Evolutionary conservation across 2,797 vertebrate species (phyloP).

Genomic region (Atherinosoma microstoma): DNA sequence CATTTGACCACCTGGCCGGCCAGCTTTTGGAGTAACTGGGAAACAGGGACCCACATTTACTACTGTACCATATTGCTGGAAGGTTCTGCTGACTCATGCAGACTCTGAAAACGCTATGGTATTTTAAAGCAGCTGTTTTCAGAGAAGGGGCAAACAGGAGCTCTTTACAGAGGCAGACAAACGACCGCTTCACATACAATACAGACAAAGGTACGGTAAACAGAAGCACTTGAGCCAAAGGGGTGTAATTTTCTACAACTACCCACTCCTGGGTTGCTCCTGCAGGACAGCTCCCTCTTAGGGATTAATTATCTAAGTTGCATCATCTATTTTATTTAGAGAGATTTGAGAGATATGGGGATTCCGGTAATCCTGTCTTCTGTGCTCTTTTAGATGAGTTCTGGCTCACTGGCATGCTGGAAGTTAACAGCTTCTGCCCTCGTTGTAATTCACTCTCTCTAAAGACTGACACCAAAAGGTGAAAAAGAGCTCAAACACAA

Average conservation of each 20-base stretch:
- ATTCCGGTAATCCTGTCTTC: not conserved
- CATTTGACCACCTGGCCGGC: conserved; percentile 11
- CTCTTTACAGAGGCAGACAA: conserved; percentile 61
- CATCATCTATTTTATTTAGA: not conserved
- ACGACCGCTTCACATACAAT: conserved; percentile 52
- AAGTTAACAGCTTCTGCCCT: conserved; percentile 34
- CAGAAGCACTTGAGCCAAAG: conserved; percentile 38
- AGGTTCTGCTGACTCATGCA: conserved; percentile 75
- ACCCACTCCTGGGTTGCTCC: not conserved
- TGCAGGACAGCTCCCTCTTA: not conserved
- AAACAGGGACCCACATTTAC: conserved; percentile 38
- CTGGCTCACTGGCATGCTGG: conserved; percentile 43
- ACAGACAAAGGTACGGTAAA: conserved; percentile 65
- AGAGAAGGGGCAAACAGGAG: conserved; percentile 56
- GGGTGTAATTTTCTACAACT: conserved; percentile 5
- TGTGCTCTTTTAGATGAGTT: not conserved
- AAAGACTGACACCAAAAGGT: conserved; percentile 46
- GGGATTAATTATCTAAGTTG: not conserved
- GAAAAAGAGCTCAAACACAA: conserved; percentile 24
- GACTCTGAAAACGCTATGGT: conserved; percentile 44
- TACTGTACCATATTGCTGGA: conserved; percentile 44
- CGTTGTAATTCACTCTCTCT: conserved; percentile 30
- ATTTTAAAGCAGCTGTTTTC: conserved; percentile 64
- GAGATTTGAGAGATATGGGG: not conserved
- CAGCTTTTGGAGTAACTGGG: conserved; percentile 24